Conservation (phyloP, 2,113 vertebrate genomes). For the Myocastor coypus region DNA sequence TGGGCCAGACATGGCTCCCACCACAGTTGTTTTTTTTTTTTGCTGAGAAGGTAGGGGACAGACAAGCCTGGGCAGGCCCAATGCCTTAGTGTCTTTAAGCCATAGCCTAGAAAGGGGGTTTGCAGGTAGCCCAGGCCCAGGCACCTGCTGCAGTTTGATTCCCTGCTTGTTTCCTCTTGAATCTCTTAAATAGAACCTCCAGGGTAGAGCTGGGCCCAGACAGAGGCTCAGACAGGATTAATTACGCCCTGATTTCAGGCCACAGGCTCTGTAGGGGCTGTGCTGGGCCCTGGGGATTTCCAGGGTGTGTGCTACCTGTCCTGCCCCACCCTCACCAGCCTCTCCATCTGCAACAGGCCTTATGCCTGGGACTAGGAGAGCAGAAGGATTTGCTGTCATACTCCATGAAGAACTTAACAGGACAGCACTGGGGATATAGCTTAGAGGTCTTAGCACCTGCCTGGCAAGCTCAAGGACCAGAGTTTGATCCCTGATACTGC, state of each 20-base stretch:
- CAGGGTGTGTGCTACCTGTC: neutral
- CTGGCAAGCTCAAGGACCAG: too few species aligned
- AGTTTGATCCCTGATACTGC: too few species aligned
- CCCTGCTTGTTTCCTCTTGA: neutral
- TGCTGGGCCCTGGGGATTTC: neutral
- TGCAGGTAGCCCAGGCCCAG: neutral
- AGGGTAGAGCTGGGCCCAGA: neutral
- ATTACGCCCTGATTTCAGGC: neutral
- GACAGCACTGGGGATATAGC: too few species aligned
- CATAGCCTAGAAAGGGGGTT: neutral
- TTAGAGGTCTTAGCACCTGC: too few species aligned
- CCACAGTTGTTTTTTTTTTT: neutral
- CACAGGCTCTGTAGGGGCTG: neutral
- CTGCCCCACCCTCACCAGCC: neutral
- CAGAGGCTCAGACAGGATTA: neutral
- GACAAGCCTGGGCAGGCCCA: neutral
- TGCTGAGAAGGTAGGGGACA: neutral
- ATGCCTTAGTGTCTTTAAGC: neutral
- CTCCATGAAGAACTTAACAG: neutral
- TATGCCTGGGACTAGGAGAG: neutral
- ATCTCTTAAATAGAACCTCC: conserved; percentile 60
- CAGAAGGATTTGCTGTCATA: neutral
- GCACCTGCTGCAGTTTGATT: conserved; percentile 5
- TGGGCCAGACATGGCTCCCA: neutral
- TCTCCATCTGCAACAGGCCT: neutral